phyloP scores from a whole-genome alignment of 2,888 invertebrate species.

The Tridacna gigas region DNA sequence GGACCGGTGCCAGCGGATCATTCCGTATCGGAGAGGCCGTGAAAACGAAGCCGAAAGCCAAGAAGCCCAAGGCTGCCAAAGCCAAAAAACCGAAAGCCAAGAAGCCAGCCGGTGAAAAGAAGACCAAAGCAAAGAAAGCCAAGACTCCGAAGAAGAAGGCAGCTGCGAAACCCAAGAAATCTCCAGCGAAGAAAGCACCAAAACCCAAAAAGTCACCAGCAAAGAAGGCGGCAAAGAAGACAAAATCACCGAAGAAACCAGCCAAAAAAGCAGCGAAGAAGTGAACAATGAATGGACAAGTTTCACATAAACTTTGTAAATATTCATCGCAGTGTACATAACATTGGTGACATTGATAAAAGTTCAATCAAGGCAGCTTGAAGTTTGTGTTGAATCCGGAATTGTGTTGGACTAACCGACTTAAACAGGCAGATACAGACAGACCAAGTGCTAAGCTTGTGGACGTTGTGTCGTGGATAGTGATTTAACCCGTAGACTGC shows the following conservation, averaged over 20 bases:
- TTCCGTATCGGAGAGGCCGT: slow-evolving; percentile 75
- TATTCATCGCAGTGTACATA: slow-evolving; percentile 27
- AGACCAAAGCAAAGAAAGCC: no score
- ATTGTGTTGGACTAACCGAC: background rate
- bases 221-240: slow-evolving; percentile 65
- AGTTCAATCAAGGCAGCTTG: slow-evolving; percentile 13
- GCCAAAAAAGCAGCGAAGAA: slow-evolving; percentile 65
- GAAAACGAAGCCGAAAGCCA: slow-evolving; percentile 30
- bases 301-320: slow-evolving; percentile 22
- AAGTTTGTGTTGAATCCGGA: background rate
- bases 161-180: slow-evolving; percentile 61
- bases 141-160: slow-evolving; percentile 45
- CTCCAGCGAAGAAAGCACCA: slow-evolving; percentile 60
- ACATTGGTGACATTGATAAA: background rate
- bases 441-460: no score
- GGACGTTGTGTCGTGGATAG: no score
- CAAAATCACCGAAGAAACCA: slow-evolving; percentile 64
- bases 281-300: slow-evolving; percentile 12
- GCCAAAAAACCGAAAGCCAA: slow-evolving; percentile 65
- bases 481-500: no score
- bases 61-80: slow-evolving; percentile 60
- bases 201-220: slow-evolving; percentile 59
- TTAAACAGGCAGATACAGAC: no score
- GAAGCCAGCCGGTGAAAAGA: slow-evolving; percentile 38
- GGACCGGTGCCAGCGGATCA: slow-evolving; percentile 79